These are phyloP conservation scores for Agrochola circellaris DNA, from an alignment of 2,888 invertebrate genomes.

Conservation along the genomic window DNA sequence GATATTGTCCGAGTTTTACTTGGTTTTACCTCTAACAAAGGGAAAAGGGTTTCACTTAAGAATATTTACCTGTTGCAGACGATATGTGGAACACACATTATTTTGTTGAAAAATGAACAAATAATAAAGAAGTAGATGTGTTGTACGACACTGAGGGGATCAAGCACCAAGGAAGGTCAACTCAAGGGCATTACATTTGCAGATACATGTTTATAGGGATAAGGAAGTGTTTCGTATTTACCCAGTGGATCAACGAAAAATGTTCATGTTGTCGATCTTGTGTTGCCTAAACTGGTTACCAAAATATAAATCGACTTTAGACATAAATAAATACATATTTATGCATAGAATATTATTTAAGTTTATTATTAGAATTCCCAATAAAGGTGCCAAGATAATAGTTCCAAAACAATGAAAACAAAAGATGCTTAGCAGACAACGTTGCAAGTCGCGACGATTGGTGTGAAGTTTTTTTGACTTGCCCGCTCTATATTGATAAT, in stretches of 20 bases:
- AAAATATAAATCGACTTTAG: neutral
- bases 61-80: constrained; percentile 46
- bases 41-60: constrained; percentile 37
- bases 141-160: constrained; percentile 33
- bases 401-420: neutral
- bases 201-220: constrained; percentile 16
- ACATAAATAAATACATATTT: neutral
- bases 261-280: neutral
- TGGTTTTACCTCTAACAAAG: constrained; percentile 44
- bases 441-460: neutral
- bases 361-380: neutral
- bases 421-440: neutral
- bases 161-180: constrained; percentile 7
- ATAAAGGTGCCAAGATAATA: neutral
- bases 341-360: neutral
- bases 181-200: constrained; percentile 16
- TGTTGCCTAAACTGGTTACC: neutral
- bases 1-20: constrained; percentile 36
- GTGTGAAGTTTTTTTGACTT: neutral
- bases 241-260: neutral
- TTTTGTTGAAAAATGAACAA: constrained; percentile 53
- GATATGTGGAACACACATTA: constrained; percentile 21
- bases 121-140: constrained; percentile 53
- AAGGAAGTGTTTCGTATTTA: neutral
- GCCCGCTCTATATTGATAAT: neutral